A percentile compares a stretch with the other conserved stretches of the same genome.
Conservation (phyloP, 2,888 invertebrate species). For the Troides oblongomaculatus region DNA sequence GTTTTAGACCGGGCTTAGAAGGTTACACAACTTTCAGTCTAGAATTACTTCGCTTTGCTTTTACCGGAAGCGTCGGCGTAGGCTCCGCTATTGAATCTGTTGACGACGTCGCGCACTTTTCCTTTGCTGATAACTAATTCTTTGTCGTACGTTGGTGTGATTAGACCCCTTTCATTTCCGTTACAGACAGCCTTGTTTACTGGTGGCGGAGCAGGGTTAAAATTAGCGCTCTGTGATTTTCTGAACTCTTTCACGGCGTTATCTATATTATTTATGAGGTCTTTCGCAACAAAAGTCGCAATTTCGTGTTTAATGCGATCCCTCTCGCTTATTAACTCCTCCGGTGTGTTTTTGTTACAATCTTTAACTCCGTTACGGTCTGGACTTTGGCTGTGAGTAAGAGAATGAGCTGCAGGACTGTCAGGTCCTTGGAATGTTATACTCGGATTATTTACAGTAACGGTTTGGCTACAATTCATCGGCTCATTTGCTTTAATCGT, state of each 20-base stretch:
- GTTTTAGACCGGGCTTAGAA: slow-evolving; percentile 45
- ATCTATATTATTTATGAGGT: slow-evolving; percentile 71
- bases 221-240: slow-evolving; percentile 66
- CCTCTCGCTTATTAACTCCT: slow-evolving; percentile 62
- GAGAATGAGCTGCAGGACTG: slow-evolving; percentile 69
- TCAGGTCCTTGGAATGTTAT: slow-evolving; percentile 75
- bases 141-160: slow-evolving; percentile 70
- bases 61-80: slow-evolving; percentile 41
- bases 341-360: slow-evolving; percentile 43
- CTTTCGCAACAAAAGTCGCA: slow-evolving; percentile 71
- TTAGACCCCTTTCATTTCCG: slow-evolving; percentile 58
- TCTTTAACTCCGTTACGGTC: slow-evolving; percentile 58
- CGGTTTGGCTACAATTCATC: slow-evolving; percentile 44
- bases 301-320: slow-evolving; percentile 73
- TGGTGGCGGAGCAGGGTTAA: slow-evolving; percentile 38
- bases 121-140: slow-evolving; percentile 72
- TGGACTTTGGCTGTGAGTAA: slow-evolving; percentile 65
- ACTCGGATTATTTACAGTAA: slow-evolving; percentile 59
- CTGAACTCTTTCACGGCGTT: slow-evolving; percentile 67
- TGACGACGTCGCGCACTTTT: slow-evolving; percentile 73
- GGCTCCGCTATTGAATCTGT: slow-evolving; percentile 64
- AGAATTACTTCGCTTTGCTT: slow-evolving; percentile 44
- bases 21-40: slow-evolving; percentile 28
- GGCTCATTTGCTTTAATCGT: slow-evolving; percentile 40
- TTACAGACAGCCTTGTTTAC: slow-evolving; percentile 45